Base-by-base conservation (phyloP, 2,113 vertebrate species). In the Dascyllus trimaculatus region DNA sequence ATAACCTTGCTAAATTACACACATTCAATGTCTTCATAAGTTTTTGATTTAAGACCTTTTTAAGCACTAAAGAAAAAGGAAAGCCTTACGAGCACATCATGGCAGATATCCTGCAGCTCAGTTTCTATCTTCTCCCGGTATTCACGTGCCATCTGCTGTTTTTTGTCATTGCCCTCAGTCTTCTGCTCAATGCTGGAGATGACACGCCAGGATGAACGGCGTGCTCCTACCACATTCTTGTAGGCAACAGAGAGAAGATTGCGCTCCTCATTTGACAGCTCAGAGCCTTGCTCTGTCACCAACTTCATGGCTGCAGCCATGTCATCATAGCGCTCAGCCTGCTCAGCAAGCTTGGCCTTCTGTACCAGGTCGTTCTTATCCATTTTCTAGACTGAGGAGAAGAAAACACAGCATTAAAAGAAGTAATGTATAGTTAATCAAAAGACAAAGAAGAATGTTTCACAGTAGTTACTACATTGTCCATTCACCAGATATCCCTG, bases 141-240 rank as follows among this genome's bases (percentile, higher is more conserved):
- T 82, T 97, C 96, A 87, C 94, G 96, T 73, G 96, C 96, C 97
- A 99, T 97, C 94, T 96, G 96, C 93, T 97, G 96, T 90, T 98
- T 99, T 93, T 97, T 99, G 91, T 99, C 97, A 4, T 97, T 98
- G 69, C 96, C 95, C 90, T 99, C 98, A 0, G 96, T 97, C 91
- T 99, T 99, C 94, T 99, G 96, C 89, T 99, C 98, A 0, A 99
- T 99, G 96, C 98, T 99, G 92, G 98, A 99, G 93, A 99, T 98
- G 48, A 99, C 98, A 1, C 98, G 96, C 98, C 98, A 99, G 90
- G 98, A 99, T 0, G 98, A 99, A 25, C 98, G 97, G 13, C 98
- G 98, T 38, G 98, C 97, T 2, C 98, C 98, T 0, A 99, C 98
- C 86, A 99, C 98, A 0, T 99, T 99, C 95, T 99, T 99, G 94